These are phyloP conservation scores for Machimus rusticus DNA, from an alignment of 2,888 invertebrate species.

Conservation along the genomic window DNA sequence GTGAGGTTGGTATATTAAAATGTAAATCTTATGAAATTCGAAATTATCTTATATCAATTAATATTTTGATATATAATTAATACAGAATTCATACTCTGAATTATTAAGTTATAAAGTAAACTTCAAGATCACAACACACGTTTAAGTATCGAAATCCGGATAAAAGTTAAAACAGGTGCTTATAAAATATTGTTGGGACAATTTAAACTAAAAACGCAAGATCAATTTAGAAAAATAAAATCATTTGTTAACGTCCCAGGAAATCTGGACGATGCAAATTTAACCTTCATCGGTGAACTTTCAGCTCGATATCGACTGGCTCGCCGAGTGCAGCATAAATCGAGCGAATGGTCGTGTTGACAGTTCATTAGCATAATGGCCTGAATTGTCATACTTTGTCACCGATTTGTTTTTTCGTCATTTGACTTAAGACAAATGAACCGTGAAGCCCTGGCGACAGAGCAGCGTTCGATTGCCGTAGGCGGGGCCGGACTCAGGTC, in stretches of 20 bases:
- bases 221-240: neutral
- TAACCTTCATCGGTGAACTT: neutral
- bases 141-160: too few relatives aligned
- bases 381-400: constrained; percentile 32
- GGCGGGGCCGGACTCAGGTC: neutral
- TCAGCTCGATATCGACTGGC: neutral
- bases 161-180: too few relatives aligned
- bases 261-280: neutral
- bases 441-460: constrained; percentile 2
- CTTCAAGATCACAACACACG: too few relatives aligned
- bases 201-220: neutral
- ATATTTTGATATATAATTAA: too few relatives aligned
- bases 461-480: neutral
- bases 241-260: neutral
- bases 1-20: too few relatives aligned
- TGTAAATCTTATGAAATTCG: too few relatives aligned
- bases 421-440: constrained; percentile 26
- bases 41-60: too few relatives aligned
- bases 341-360: constrained; percentile 18
- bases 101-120: too few relatives aligned
- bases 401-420: constrained; percentile 35
- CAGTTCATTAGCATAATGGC: constrained; percentile 36
- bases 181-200: too few relatives aligned
- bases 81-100: too few relatives aligned
- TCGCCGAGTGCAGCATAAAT: neutral